Conservation (phyloP, 2,888 invertebrate species). For the Onchidella celtica region DNA sequence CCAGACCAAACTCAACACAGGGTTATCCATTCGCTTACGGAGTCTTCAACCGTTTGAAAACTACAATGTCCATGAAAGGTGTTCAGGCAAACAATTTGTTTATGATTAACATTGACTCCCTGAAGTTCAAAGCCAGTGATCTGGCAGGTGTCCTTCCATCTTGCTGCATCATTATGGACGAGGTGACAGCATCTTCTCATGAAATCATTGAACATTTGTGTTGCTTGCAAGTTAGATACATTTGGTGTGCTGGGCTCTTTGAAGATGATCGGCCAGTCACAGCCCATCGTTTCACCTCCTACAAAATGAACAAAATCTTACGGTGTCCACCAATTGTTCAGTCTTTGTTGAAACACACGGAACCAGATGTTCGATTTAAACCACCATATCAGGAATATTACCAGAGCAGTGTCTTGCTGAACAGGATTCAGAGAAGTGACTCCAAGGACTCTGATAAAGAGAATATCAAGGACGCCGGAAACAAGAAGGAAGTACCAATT, state of each 20-base stretch:
- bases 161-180: slow-evolving; percentile 37
- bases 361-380: neutral
- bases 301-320: slow-evolving; percentile 40
- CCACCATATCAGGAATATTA: slow-evolving; percentile 31
- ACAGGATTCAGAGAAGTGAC: neutral
- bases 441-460: neutral
- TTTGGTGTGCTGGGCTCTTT: slow-evolving; percentile 53
- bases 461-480: neutral
- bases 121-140: slow-evolving; percentile 6
- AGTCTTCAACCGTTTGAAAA: neutral
- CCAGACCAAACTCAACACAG: neutral
- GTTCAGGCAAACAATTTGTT: neutral
- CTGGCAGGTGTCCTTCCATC: slow-evolving; percentile 19
- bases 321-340: slow-evolving; percentile 51
- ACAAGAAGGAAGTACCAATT: neutral
- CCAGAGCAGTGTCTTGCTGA: neutral
- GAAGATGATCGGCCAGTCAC: slow-evolving; percentile 22
- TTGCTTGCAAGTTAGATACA: slow-evolving; percentile 19
- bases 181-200: slow-evolving; percentile 27
- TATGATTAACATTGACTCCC: slow-evolving; percentile 22
- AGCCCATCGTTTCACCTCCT: slow-evolving; percentile 1
- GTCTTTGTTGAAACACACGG: slow-evolving; percentile 42
- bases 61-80: slow-evolving; percentile 10
- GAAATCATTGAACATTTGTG: slow-evolving; percentile 31
- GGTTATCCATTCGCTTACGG: slow-evolving; percentile 42